Percentiles rank a stretch among this genome's conserved stretches.
Conservation (phyloP, 2,797 vertebrate genomes). For the Gymnoscopelus braueri region DNA sequence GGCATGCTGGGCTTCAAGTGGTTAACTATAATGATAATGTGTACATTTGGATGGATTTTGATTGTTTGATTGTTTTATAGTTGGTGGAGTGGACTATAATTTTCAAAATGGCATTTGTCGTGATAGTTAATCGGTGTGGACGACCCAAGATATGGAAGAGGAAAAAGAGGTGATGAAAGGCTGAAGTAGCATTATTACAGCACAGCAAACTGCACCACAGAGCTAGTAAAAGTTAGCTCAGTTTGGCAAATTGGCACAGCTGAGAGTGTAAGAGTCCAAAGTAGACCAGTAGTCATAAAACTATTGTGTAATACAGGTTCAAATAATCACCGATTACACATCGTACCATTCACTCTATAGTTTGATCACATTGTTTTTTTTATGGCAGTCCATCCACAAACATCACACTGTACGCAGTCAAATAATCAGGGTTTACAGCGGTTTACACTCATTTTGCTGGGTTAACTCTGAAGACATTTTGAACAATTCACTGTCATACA, state of each 20-base stretch:
- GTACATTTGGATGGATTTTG: too few species aligned
- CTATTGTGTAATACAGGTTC: slow-evolving; percentile 12
- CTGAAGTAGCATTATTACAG: slow-evolving; percentile 18
- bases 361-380: slow-evolving; percentile 32
- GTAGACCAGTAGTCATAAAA: slow-evolving; percentile 2
- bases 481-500: slow-evolving; percentile 37
- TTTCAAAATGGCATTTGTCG: too few species aligned
- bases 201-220: slow-evolving; percentile 32
- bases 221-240: slow-evolving; percentile 39
- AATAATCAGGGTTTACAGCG: not conserved
- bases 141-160: too few species aligned
- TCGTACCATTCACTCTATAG: slow-evolving; percentile 42
- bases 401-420: not conserved
- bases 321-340: slow-evolving; percentile 36
- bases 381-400: slow-evolving; percentile 26
- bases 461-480: slow-evolving; percentile 31
- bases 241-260: slow-evolving; percentile 59
- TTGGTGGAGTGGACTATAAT: too few species aligned
- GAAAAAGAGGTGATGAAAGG: too few species aligned
- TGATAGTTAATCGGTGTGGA: too few species aligned
- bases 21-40: too few species aligned
- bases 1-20: too few species aligned
- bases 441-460: not conserved
- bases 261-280: slow-evolving; percentile 37
- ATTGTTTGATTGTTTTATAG: too few species aligned